These are phyloP conservation scores for Paradoxurus hermaphroditus DNA, from an alignment of 2,113 vertebrate genomes.

Conservation along the genomic window DNA sequence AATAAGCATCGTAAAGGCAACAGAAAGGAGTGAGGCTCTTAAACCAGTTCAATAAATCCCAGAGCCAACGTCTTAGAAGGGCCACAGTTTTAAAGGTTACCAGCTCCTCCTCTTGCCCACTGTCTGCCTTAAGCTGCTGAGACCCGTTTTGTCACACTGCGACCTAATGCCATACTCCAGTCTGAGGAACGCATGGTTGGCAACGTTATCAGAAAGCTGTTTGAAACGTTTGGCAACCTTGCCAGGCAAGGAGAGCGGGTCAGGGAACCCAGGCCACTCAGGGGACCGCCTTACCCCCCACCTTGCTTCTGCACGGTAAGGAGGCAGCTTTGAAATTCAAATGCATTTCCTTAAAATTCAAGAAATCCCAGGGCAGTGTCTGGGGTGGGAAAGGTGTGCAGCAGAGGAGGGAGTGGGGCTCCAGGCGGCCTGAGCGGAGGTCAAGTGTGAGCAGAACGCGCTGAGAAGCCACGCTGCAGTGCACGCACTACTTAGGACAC, in stretches of 20 bases:
- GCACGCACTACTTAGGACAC: background rate
- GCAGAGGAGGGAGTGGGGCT: fast-evolving
- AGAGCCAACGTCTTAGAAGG: background rate
- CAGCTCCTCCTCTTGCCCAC: background rate
- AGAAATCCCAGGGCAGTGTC: background rate
- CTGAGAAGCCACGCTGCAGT: fast-evolving
- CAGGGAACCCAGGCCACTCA: background rate
- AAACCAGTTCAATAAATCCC: background rate
- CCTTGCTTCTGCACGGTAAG: background rate
- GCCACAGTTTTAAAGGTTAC: background rate
- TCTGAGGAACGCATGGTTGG: background rate
- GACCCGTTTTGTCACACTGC: background rate
- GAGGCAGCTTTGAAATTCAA: background rate
- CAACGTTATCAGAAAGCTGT: background rate
- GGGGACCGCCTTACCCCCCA: fast-evolving
- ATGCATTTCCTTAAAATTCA: background rate
- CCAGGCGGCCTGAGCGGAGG: background rate
- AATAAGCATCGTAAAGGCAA: background rate
- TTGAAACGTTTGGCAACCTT: background rate
- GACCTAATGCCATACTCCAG: background rate
- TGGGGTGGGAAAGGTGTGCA: background rate
- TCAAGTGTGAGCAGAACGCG: fast-evolving
- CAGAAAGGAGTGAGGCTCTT: background rate
- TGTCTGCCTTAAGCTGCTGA: background rate
- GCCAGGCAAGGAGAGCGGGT: background rate